Percentiles rank a stretch among this genome's conserved stretches.
Conservation (phyloP, 2,888 invertebrate genomes). For the Drosophila stalkeri region DNA sequence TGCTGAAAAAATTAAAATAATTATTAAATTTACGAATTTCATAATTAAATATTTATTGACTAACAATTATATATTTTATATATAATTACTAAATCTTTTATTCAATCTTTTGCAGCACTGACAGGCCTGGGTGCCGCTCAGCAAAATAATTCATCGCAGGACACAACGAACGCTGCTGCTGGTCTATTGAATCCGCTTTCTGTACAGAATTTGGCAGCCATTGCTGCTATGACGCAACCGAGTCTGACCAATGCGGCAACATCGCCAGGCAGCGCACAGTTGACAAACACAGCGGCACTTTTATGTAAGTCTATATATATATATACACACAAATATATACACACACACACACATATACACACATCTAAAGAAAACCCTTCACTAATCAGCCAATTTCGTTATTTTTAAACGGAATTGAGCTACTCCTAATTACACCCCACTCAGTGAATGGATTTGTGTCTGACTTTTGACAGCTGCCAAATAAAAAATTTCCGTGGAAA, state of each 20-base stretch:
- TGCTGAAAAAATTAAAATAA: too few species aligned
- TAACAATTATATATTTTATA: too few species aligned
- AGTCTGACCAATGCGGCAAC: conserved; percentile 84
- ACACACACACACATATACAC: background rate
- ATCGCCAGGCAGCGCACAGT: conserved; percentile 83
- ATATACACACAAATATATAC: background rate
- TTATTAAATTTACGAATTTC: too few species aligned
- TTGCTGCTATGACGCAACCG: conserved; percentile 88
- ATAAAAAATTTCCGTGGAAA: conserved; percentile 7
- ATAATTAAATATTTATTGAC: too few species aligned
- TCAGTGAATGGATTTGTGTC: conserved; percentile 25
- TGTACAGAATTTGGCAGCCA: conserved; percentile 95
- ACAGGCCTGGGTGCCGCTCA: conserved; percentile 83
- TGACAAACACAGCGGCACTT: conserved; percentile 85
- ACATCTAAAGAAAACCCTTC: background rate
- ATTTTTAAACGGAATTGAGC: background rate
- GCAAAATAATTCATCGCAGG: conserved; percentile 79
- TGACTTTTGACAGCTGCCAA: conserved; percentile 45
- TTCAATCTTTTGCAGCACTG: conserved; percentile 49
- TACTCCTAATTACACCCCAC: background rate
- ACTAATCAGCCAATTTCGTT: conserved; percentile 40
- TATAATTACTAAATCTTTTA: too few species aligned
- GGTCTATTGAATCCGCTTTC: conserved; percentile 91
- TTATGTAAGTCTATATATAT: conserved; percentile 81
- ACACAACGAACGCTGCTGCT: conserved; percentile 79